A percentile compares a stretch with the other conserved stretches of the same genome.
Evolutionary conservation across 2,797 vertebrate genomes (phyloP).

Genomic region (Bradypodion ventrale): DNA sequence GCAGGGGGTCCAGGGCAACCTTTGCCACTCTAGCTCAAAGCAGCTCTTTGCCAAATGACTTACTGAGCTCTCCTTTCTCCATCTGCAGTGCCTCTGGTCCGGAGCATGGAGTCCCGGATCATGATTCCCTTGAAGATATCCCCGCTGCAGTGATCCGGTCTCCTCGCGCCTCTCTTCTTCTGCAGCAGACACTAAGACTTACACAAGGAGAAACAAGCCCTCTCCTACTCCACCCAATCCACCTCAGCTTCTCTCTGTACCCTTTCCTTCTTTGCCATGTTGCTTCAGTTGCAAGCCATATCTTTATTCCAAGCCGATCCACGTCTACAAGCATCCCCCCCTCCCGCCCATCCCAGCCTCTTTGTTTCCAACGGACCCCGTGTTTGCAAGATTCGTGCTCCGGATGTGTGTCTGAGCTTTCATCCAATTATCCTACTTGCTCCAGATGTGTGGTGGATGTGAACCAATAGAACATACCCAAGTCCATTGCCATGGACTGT

Average conservation of each 20-base stretch:
- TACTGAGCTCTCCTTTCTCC: constrained; percentile 21
- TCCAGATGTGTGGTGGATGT: neutral
- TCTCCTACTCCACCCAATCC: neutral
- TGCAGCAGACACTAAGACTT: neutral
- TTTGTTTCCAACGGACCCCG: neutral
- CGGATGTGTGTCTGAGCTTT: neutral
- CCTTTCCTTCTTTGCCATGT: neutral
- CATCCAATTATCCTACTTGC: too few species aligned
- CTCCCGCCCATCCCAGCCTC: neutral
- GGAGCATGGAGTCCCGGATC: constrained; percentile 92
- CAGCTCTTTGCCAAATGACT: neutral
- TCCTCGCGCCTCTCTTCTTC: accelerated
- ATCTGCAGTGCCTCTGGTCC: constrained; percentile 88
- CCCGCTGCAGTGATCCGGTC: constrained; percentile 82
- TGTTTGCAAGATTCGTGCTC: too few species aligned
- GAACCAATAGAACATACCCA: neutral
- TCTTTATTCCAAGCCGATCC: too few species aligned
- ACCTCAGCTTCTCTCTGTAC: neutral
- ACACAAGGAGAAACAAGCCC: neutral
- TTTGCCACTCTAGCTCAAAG: too few species aligned
- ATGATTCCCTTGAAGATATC: constrained; percentile 94
- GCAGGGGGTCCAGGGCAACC: neutral
- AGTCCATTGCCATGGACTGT: neutral
- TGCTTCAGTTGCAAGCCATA: neutral
- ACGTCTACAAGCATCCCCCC: too few species aligned